phyloP scores from a whole-genome alignment of 2,113 vertebrate species.

The Gorsachius goisagi region DNA sequence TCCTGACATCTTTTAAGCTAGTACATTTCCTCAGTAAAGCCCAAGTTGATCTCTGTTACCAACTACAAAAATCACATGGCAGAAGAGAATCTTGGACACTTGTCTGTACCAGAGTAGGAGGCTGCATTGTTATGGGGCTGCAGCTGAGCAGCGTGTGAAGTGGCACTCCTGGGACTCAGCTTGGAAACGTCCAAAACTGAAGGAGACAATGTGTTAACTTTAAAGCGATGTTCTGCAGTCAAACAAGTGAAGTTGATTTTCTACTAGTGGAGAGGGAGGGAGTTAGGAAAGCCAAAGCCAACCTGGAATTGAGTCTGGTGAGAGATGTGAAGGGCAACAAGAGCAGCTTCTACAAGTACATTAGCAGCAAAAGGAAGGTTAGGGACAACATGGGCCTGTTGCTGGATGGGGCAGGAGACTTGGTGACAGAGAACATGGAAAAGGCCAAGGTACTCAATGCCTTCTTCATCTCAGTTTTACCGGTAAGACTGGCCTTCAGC shows the following conservation, averaged over 20 bases:
- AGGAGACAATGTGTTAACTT: not conserved
- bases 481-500: not conserved
- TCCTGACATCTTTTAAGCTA: not conserved
- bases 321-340: not conserved
- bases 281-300: not conserved
- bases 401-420: not conserved
- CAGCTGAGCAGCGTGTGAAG: not conserved
- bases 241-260: not conserved
- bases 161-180: not conserved
- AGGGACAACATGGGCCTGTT: not conserved
- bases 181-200: not conserved
- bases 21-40: not conserved
- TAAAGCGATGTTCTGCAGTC: not conserved
- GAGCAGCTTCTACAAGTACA: not conserved
- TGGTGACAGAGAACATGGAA: not conserved
- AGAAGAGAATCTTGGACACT: not conserved
- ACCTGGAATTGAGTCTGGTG: not conserved
- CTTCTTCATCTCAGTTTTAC: not conserved
- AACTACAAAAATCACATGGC: not conserved
- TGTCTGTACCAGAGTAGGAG: not conserved
- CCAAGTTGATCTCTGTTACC: not conserved
- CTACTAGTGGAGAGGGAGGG: not conserved
- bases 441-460: not conserved
- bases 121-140: not conserved
- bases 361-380: not conserved